Evolutionary conservation across 2,113 vertebrate species (phyloP), one percentile per base, ranked within the genome.

Genomic region (Stercorarius parasiticus): DNA sequence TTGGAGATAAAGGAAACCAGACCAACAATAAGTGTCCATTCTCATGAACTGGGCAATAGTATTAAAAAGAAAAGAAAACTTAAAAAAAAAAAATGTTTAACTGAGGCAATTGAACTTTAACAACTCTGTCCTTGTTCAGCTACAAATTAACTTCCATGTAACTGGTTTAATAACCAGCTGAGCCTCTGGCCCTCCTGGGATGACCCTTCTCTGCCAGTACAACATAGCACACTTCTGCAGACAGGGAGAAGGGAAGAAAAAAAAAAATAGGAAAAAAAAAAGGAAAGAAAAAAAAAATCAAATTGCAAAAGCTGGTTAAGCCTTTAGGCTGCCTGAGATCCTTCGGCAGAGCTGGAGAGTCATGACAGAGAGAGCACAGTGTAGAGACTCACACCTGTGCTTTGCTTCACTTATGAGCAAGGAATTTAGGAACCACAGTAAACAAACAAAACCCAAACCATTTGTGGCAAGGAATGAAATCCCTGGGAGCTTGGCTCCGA

Each of bases 281-380:
- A 22, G 14, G 13, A 23, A n/a, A 38, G 25, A 38, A 27, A 4
- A n/a, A 42, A 45, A 19, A 20, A 0, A 42, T 38, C 26, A 78
- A 9, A 15, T 30, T 26, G 14, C 36, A 55, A 50, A 66, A 43
- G 47, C 32, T 47, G 25, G 10, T 40, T 82, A 47, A 58, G 50
- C 29, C 45, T 65, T 81, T 25, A 49, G 15, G 56, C 34, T 67
- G 49, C 2, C 43, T 32, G 43, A 71, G 34, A 17, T 19, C 36
- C 36, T 52, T 26, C 22, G 5, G 26, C 23, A 45, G 69, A 69
- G 34, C 32, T 52, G 12, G 8, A 64, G 10, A 36, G 25, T 58
- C 34, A 14, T 3, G 7, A 11, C 20, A 6, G 50, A n/a, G 20
- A 15, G 11, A 52, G 8, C 45, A 52, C 2, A 1, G 29, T 7